phyloP scores from a whole-genome alignment of 2,797 vertebrate species.

The Chaetophractus vellerosus region DNA sequence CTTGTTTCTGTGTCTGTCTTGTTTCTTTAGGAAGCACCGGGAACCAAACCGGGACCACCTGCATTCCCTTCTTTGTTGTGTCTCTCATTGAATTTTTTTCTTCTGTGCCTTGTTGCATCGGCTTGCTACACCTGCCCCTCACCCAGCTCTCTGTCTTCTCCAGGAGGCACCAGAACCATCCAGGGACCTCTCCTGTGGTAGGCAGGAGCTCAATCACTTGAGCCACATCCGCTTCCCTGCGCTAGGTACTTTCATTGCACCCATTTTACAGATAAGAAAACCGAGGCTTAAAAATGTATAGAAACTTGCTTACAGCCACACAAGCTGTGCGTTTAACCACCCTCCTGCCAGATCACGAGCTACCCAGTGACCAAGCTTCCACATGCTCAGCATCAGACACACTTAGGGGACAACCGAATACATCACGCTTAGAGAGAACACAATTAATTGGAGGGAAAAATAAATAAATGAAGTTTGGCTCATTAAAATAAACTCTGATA shows the following conservation, averaged over 20 bases:
- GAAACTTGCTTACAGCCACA: not conserved
- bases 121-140: no score
- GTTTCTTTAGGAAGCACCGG: no score
- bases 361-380: not conserved
- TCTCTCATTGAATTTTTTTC: no score
- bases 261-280: slow-evolving; percentile 30
- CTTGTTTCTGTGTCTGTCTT: no score
- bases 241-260: not conserved
- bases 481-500: not conserved
- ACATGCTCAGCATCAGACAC: not conserved
- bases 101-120: no score
- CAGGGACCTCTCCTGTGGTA: no score
- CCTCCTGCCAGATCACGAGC: not conserved
- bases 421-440: not conserved
- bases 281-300: not conserved
- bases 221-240: no score
- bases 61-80: no score
- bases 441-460: slow-evolving; percentile 18
- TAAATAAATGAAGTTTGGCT: slow-evolving; percentile 24
- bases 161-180: no score
- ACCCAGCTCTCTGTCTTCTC: no score
- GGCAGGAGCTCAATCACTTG: no score
- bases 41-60: no score
- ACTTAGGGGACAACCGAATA: slow-evolving; percentile 3
- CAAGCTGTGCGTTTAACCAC: slow-evolving; percentile 1